A percentile compares a stretch with the other conserved stretches of the same genome.
Evolutionary conservation across 1,140 invertebrate species (phyloP).

Genomic region (Micrasema longulum): DNA sequence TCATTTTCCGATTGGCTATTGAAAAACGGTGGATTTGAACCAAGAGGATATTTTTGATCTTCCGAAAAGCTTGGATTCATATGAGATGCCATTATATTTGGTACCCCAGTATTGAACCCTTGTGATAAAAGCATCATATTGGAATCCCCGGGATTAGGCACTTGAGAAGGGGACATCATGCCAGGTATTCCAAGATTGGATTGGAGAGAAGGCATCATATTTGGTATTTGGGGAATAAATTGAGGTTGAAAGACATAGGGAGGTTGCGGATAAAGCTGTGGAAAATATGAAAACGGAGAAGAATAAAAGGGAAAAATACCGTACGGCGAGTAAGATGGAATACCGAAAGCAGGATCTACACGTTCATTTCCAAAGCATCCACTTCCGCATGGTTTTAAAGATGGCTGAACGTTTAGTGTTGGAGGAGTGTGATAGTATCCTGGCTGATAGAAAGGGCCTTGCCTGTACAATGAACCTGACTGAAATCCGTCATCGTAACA

Average conservation of each 20-base stretch:
- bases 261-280: slow-evolving; percentile 3
- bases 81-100: no score
- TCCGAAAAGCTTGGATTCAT: no score
- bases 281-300: not conserved
- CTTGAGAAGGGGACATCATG: not conserved
- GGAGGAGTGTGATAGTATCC: slow-evolving; percentile 52
- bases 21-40: no score
- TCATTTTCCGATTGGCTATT: no score
- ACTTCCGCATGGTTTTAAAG: not conserved
- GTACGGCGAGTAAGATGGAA: slow-evolving; percentile 47
- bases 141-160: no score
- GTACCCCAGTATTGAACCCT: no score
- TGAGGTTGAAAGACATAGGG: not conserved
- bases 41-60: no score
- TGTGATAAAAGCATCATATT: no score
- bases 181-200: not conserved
- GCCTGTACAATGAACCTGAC: slow-evolving; percentile 43
- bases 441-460: slow-evolving; percentile 49
- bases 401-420: not conserved
- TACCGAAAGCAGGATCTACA: slow-evolving; percentile 48
- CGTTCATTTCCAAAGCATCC: slow-evolving; percentile 50
- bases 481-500: slow-evolving; percentile 53
- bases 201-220: not conserved
- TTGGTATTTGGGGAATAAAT: not conserved
- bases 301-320: not conserved